Evolutionary conservation across 2,113 vertebrate genomes (phyloP).

Genomic region (Arvicanthis niloticus): DNA sequence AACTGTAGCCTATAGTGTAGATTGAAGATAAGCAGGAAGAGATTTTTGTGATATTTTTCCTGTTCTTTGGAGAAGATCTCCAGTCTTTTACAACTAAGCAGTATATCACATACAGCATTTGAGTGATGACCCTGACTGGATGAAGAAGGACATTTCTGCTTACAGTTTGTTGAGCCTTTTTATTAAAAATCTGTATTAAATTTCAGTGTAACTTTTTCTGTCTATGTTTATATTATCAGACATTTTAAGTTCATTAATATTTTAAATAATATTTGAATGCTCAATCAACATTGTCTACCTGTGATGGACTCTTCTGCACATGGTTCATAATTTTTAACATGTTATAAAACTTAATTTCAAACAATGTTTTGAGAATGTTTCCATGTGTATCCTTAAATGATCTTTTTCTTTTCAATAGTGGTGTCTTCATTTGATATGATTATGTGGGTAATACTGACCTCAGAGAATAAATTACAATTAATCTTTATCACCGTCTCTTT

Average conservation of each 20-base stretch:
- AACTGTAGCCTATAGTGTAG: background rate
- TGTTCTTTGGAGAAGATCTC: background rate
- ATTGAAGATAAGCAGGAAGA: background rate
- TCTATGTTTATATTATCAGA: background rate
- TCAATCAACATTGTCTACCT: background rate
- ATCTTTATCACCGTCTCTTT: background rate
- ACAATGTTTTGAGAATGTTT: background rate
- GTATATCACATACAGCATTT: background rate
- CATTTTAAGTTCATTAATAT: background rate
- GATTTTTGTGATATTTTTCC: background rate
- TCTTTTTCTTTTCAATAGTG: background rate
- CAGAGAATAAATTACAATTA: background rate
- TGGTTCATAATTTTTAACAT: background rate
- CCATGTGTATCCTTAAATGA: background rate
- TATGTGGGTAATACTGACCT: background rate
- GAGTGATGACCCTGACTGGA: background rate
- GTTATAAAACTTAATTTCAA: background rate
- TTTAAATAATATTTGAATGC: background rate
- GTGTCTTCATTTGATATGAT: background rate
- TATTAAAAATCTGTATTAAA: background rate
- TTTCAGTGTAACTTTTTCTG: background rate
- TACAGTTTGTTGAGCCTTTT: background rate
- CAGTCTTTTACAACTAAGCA: background rate
- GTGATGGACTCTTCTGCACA: background rate
- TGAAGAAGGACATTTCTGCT: background rate